Base-by-base conservation (phyloP, 2,797 vertebrate genomes). In the Astyanax mexicanus region DNA sequence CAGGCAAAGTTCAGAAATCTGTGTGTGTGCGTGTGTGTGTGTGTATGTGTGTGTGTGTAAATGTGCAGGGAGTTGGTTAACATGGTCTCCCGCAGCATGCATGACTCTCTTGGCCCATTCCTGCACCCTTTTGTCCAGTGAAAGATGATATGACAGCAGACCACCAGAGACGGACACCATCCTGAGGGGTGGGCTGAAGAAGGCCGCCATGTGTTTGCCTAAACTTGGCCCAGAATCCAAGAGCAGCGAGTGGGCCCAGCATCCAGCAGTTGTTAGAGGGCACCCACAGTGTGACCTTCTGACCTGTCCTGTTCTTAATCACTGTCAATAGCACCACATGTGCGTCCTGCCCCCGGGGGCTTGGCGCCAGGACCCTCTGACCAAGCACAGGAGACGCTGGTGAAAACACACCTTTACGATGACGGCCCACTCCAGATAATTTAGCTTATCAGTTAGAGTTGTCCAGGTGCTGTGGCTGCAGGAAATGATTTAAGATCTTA, bases 91-190 rank as follows among this genome's bases (percentile, higher is more conserved):
- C 45, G 45, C 75, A 42, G 65, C 44, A 65, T 77, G 79, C 40
- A 85, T 83, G 78, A 85, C 85, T 86, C 81, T 85, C 86, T 0
- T 77, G 84, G 84, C 81, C 75, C 85, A n/a, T 82, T 90, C 88
- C 87, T 88, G 86, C 71, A 78, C 81, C 84, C 76, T 82, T n/a
- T 75, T 84, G 79, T 83, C 82, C 75, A 81, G 69, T 89, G 91
- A 91, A 93, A 93, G 84, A 84, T 78, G 88, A 92, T 88, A 88
- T 77, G 84, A 84, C 79, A 79, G 72, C 74, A 73, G 90, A 90
- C 91, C 92, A 92, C 92, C 89, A 84, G 87, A 72, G 78, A 32
- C 49, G 77, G 82, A 87, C 81, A 82, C 86, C 84, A 77, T 44
- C 68, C 84, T 78, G 75, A 54, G 21, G 69, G 78, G 84, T 85